phyloP scores from a whole-genome alignment of 2,888 invertebrate genomes.

The Pelosia muscerda region DNA sequence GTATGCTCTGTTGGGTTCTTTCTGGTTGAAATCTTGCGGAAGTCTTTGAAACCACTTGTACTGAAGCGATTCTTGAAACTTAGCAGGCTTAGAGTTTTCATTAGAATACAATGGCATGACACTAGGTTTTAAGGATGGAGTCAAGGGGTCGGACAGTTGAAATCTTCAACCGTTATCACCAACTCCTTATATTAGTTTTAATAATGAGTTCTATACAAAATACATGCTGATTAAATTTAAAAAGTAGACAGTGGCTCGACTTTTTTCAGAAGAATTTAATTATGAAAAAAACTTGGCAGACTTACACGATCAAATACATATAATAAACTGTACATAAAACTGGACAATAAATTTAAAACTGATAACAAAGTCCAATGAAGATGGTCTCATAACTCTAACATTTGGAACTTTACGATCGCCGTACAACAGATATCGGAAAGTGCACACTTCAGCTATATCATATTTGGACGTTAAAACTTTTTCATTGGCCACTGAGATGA shows the following conservation, averaged over 20 bases:
- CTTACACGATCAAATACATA: neutral
- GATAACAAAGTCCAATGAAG: conserved; percentile 47
- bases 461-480: conserved; percentile 72
- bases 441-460: conserved; percentile 59
- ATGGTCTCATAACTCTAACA: conserved; percentile 50
- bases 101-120: too few relatives aligned
- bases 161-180: too few relatives aligned
- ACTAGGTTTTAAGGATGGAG: too few relatives aligned
- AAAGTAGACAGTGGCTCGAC: neutral
- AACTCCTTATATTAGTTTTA: too few relatives aligned
- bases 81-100: too few relatives aligned
- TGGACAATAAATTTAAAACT: conserved; percentile 46
- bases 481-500: conserved; percentile 71
- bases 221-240: neutral
- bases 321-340: conserved; percentile 19
- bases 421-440: conserved; percentile 56
- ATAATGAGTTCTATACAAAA: too few relatives aligned
- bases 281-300: conserved; percentile 1
- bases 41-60: too few relatives aligned
- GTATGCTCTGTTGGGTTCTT: too few relatives aligned
- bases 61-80: too few relatives aligned
- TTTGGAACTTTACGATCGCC: conserved; percentile 34
- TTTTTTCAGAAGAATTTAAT: neutral
- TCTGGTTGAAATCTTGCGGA: too few relatives aligned
- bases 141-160: too few relatives aligned